Conservation (phyloP, 2,113 vertebrate genomes). For the Zapornia atra region DNA sequence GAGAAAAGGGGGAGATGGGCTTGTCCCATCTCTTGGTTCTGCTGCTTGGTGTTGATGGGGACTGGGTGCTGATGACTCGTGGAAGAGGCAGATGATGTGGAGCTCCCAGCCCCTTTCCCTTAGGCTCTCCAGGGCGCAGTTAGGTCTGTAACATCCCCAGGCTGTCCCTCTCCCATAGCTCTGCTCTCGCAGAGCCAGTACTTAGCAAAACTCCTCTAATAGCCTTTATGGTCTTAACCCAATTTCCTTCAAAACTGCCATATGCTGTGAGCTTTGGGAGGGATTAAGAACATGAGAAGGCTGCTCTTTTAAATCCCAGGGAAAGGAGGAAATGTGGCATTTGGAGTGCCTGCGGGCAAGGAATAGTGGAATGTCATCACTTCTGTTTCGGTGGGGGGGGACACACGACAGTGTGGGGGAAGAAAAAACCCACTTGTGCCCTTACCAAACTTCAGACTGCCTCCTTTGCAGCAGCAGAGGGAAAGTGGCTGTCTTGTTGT, state of each 20-base stretch:
- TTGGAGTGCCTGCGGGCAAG: constrained; percentile 20
- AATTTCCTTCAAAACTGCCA: constrained; percentile 43
- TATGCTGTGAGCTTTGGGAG: constrained; percentile 51
- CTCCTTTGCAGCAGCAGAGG: background rate
- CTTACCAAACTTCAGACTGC: background rate
- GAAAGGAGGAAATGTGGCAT: background rate
- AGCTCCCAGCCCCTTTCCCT: background rate
- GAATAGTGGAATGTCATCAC: background rate
- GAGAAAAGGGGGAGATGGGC: background rate
- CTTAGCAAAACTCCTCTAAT: constrained; percentile 18
- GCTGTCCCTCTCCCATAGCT: background rate
- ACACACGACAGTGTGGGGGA: background rate
- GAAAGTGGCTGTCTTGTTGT: background rate
- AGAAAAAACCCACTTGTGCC: background rate
- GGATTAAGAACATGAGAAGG: constrained; percentile 26
- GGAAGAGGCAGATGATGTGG: background rate
- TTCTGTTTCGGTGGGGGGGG: background rate
- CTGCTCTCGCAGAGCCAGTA: background rate
- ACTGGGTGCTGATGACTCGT: background rate
- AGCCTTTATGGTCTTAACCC: constrained; percentile 41
- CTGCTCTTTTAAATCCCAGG: constrained; percentile 22
- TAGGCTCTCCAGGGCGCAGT: background rate
- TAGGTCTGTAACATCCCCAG: background rate
- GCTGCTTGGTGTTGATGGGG: background rate
- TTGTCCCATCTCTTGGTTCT: background rate